Conservation (phyloP, 1,140 invertebrate species). For the Ephestia elutella region DNA sequence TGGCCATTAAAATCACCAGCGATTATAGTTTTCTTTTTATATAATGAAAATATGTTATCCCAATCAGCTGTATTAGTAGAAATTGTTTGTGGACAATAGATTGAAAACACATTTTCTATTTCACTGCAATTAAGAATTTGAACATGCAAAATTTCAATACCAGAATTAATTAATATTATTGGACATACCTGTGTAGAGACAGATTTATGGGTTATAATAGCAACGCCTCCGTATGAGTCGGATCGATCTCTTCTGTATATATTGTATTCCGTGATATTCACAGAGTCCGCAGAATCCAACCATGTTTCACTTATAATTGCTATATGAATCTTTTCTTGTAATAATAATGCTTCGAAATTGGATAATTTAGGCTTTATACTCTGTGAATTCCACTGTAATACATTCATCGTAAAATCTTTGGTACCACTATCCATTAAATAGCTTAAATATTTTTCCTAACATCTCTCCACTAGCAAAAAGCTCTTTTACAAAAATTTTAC, state of each 20-base stretch:
- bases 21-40: conserved; percentile 7
- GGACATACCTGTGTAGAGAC: not conserved
- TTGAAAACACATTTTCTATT: conserved; percentile 13
- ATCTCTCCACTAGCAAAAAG: not conserved
- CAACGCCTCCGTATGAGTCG: conserved; percentile 18
- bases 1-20: no score
- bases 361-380: conserved; percentile 12
- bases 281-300: not conserved
- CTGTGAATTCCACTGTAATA: conserved; percentile 18
- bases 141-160: conserved; percentile 11
- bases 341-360: conserved; percentile 11
- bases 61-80: conserved; percentile 12
- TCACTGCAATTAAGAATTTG: conserved; percentile 10
- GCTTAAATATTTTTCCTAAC: not conserved
- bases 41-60: conserved; percentile 14
- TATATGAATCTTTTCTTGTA: conserved; percentile 16
- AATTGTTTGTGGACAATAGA: conserved; percentile 14
- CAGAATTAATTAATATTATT: not conserved
- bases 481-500: not conserved
- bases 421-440: not conserved
- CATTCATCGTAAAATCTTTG: not conserved
- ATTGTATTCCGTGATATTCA: conserved; percentile 11
- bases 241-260: conserved; percentile 14
- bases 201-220: conserved; percentile 16
- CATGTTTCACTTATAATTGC: conserved; percentile 17